Evolutionary conservation across 2,888 invertebrate species (phyloP).

Genomic region (Alviniconcha strummeri): DNA sequence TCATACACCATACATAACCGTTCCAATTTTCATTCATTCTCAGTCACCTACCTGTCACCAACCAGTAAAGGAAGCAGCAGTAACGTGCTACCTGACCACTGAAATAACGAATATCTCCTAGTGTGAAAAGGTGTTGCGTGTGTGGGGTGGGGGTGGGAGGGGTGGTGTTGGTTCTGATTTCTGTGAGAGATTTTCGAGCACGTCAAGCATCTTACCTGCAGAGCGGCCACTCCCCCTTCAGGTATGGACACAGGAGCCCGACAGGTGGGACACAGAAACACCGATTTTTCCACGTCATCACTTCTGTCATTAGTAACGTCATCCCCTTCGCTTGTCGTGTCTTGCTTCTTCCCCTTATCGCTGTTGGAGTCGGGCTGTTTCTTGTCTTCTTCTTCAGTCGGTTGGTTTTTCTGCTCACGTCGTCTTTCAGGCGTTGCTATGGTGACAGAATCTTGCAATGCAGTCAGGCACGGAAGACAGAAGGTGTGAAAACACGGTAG

Average conservation of each 20-base stretch:
- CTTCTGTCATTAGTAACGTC: not conserved
- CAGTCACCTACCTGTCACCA: too few species aligned
- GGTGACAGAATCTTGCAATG: not conserved
- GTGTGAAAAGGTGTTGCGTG: too few species aligned
- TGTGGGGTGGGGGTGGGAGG: too few species aligned
- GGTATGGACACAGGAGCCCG: not conserved
- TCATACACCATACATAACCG: too few species aligned
- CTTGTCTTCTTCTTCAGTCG: not conserved
- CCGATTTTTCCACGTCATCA: not conserved
- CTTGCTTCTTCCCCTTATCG: not conserved
- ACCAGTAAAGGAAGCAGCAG: too few species aligned
- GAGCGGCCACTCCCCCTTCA: not conserved
- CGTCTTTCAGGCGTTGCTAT: not conserved
- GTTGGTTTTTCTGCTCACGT: not conserved
- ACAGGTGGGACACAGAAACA: not conserved
- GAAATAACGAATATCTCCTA: too few species aligned
- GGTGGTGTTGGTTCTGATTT: too few species aligned
- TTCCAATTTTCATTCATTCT: too few species aligned
- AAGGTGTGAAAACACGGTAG: constrained; percentile 19
- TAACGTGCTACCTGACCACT: too few species aligned
- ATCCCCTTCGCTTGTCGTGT: not conserved
- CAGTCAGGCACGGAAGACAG: constrained; percentile 12
- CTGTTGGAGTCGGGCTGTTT: not conserved
- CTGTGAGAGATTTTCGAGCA: too few species aligned
- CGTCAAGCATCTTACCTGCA: not conserved